Evolutionary conservation across 2,888 invertebrate species (phyloP).

Genomic region (Noctua comes): DNA sequence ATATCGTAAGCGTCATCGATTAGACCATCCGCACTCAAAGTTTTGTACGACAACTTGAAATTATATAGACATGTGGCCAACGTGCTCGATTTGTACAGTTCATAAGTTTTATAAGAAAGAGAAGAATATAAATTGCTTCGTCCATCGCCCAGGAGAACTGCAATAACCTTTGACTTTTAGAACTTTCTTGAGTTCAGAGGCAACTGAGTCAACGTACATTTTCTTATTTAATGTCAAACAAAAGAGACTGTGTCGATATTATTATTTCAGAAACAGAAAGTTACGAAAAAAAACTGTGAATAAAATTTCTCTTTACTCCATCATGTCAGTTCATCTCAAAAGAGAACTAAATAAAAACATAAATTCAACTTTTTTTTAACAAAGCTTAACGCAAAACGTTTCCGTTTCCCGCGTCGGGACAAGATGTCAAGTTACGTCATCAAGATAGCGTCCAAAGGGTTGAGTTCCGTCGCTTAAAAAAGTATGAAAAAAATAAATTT

Average conservation of each 20-base stretch:
- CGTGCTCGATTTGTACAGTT: constrained; percentile 15
- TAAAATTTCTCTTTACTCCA: background rate
- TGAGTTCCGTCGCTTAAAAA: constrained; percentile 82
- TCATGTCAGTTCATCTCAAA: constrained; percentile 35
- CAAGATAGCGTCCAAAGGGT: constrained; percentile 88
- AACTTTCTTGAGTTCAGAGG: constrained; percentile 5
- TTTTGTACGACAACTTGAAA: background rate
- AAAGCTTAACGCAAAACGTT: constrained; percentile 74
- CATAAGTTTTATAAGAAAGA: constrained; percentile 17
- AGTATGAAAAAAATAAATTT: constrained; percentile 71
- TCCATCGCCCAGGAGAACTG: constrained; percentile 30
- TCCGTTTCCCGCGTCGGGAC: constrained; percentile 76
- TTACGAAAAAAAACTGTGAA: background rate
- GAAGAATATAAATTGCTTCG: constrained; percentile 28
- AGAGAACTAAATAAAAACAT: constrained; percentile 58
- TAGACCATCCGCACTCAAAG: background rate
- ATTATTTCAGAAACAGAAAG: background rate
- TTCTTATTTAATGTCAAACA: constrained; percentile 20
- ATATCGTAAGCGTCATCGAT: background rate
- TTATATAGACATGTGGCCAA: background rate
- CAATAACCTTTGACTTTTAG: constrained; percentile 34
- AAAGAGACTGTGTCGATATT: background rate
- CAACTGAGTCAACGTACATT: background rate
- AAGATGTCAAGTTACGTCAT: constrained; percentile 84
- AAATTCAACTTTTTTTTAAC: constrained; percentile 60